Base-by-base conservation (phyloP, 2,888 invertebrate species). In the Ormyrus labotus region DNA sequence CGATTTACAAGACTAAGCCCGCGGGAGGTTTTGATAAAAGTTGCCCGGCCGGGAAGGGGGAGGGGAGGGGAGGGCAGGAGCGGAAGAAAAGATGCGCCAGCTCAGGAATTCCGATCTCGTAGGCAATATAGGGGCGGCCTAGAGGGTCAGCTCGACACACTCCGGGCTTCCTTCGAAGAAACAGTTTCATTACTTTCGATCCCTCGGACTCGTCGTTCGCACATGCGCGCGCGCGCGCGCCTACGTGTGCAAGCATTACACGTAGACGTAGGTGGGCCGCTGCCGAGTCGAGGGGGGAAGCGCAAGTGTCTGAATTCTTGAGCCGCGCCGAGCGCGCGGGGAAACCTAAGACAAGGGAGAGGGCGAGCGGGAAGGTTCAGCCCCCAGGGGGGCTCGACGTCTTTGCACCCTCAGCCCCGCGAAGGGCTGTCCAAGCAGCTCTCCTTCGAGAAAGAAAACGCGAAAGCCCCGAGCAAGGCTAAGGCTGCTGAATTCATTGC, bases 181-280 rank as follows among this genome's bases (percentile, higher is more conserved):
- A 89, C 89, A 89, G 89, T 90, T 89, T 90, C 90, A 89, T 89
- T 90, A 89, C 88, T 87, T 88, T 88, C 87, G 87, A 88, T 88
- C 88, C 87, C 80, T 70, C 72, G 81, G 68, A 82, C 73, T 68
- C 60, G 10, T 45, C 6, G 8, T 34, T 34, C 57, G 47, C 53
- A 45, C 67, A 58, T 19, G 10, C 19, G 19, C 60, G 55, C 8
- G 57, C 48, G 10, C 53, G 8, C 60, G 67, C 51, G 48, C 53
- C 47, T 72, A 47, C 64, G 77, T 63, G 8, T n/a, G 13, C 34
- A 64, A 48, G 58, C 58, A 13, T 74, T 53, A 53, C 60, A 53
- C 50, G 51, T 53, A 63, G 19, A 6, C 48, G n/a, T 19, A 64
- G 6, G 45, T 48, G 13, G 8, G 10, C 57, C 2, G 19, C 19